Evolutionary conservation across 2,113 vertebrate genomes (phyloP), one percentile per base, ranked within the genome.

Genomic region (Leptosomus discolor): DNA sequence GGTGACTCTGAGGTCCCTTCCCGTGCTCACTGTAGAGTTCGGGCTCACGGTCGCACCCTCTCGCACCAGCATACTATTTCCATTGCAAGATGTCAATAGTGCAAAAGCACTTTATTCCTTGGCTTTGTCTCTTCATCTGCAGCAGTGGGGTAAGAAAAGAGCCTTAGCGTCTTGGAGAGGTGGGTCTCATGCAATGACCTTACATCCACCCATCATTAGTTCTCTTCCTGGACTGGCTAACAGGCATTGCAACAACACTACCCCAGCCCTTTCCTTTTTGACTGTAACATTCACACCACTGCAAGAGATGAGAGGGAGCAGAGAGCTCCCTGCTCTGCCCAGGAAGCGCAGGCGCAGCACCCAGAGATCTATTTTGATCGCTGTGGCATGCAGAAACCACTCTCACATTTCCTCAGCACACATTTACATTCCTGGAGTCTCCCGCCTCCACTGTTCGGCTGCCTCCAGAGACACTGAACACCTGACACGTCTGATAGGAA

Each of bases 1-100:
- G 0, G 29, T 57, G 80, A 78, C 29, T 20, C 80, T 6, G 12
- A 48, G 45, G 24, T 30, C 39, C 11, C 27, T 57, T 76, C 41
- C 57, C 0, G 0, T 9, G 61, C 39, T 71, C 0, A 0, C 26
- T n/a, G 29, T 19, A 13, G 20, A 30, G 30, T 16, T 60, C 0
- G 0, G 36, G 75, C 54, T 89, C 1, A 0, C 51, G 57, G 36
- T 24, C 2, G 1, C 36, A 36, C 21, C 46, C 37, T 5, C 2
- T 50, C 2, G 1, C 60, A 61, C 24, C 45, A 37, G 15, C 63
- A 56, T 39, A 1, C 11, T 32, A 9, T 22, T 87, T 69, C 84
- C 23, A 3, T 11, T 50, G 5, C 18, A 36, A 84, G 46, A 77
- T 36, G 5, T 30, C 30, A 41, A 26, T 1, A 41, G 13, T 3